A percentile compares a stretch with the other conserved stretches of the same genome.
These are phyloP conservation scores for Anoncus sp. DNA, from an alignment of 2,888 invertebrate genomes.

Conservation along the genomic window DNA sequence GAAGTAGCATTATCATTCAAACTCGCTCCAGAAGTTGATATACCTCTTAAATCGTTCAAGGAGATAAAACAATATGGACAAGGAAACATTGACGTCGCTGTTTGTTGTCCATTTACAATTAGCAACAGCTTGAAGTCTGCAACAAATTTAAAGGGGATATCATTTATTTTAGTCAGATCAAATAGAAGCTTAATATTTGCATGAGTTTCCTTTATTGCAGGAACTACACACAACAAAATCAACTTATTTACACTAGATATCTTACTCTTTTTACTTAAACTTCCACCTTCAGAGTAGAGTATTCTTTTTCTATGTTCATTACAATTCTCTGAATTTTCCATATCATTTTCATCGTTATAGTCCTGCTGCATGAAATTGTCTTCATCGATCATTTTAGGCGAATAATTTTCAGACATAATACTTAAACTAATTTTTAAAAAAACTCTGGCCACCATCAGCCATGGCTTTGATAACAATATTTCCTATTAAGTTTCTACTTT, in stretches of 20 bases:
- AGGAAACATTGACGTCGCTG: slow-evolving; percentile 22
- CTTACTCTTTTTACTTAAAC: not conserved
- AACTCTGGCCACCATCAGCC: slow-evolving; percentile 31
- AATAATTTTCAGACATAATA: slow-evolving; percentile 1
- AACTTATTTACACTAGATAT: slow-evolving; percentile 12
- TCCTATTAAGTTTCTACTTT: no score
- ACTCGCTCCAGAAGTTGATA: no score
- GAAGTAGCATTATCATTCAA: no score
- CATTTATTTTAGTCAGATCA: slow-evolving; percentile 22
- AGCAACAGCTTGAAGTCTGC: slow-evolving; percentile 11
- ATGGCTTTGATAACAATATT: no score
- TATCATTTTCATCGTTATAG: no score
- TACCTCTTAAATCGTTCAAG: no score
- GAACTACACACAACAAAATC: slow-evolving; percentile 24
- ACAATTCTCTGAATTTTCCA: no score
- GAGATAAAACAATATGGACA: slow-evolving; percentile 15
- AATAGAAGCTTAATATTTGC: slow-evolving; percentile 4
- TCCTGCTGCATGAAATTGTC: no score
- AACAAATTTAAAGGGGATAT: slow-evolving; percentile 13
- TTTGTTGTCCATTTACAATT: slow-evolving; percentile 18
- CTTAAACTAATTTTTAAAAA: slow-evolving; percentile 20
- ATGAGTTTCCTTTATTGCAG: slow-evolving; percentile 20
- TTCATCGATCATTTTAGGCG: no score
- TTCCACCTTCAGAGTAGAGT: no score
- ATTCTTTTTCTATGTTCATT: no score